Evolutionary conservation across 2,797 vertebrate species (phyloP).

Genomic region (Silurus aristotelis): DNA sequence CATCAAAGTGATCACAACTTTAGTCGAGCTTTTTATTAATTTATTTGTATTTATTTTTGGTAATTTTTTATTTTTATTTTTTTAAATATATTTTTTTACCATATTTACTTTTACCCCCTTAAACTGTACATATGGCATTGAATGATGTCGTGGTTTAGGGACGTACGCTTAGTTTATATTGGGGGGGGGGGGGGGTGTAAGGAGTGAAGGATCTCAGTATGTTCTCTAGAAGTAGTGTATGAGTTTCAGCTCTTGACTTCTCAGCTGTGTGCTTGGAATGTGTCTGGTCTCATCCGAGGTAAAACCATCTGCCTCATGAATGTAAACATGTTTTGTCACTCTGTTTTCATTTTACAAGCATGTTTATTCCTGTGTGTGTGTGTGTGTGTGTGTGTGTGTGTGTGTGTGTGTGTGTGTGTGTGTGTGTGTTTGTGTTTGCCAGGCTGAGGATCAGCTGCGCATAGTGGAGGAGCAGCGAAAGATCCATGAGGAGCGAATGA

Average conservation of each 20-base stretch:
- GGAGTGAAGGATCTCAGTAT: too few relatives aligned
- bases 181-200: neutral
- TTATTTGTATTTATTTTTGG: too few relatives aligned
- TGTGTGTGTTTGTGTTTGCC: too few relatives aligned
- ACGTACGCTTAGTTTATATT: neutral
- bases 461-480: conserved; percentile 99
- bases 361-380: neutral
- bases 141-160: neutral
- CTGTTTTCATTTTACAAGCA: neutral
- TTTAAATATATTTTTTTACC: too few relatives aligned
- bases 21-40: too few relatives aligned
- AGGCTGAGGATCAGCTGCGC: conserved; percentile 99
- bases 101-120: too few relatives aligned
- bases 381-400: neutral
- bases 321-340: neutral
- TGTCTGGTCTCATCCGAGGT: neutral
- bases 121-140: too few relatives aligned
- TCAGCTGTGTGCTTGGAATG: neutral
- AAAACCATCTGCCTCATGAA: neutral
- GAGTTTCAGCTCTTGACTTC: neutral
- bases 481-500: conserved; percentile 99
- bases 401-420: conserved; percentile 19
- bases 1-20: too few relatives aligned
- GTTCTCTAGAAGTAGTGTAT: neutral
- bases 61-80: too few relatives aligned